These are phyloP conservation scores for Bombus picipes DNA, from an alignment of 1,140 invertebrate genomes.

Conservation along the genomic window DNA sequence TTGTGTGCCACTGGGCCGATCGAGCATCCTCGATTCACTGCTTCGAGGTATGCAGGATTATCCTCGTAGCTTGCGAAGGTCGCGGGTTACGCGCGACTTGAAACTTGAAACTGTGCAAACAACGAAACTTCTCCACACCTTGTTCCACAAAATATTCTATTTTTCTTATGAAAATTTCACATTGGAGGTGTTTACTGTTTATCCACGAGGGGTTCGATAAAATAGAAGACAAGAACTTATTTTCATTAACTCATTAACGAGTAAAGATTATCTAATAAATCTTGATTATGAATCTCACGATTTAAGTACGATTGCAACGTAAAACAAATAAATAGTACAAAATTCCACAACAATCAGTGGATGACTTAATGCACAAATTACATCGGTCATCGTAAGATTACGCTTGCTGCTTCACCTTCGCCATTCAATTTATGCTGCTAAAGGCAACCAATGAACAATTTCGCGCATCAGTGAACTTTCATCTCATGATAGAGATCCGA, in stretches of 20 bases:
- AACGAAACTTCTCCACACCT: no score
- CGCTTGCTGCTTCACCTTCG: not conserved
- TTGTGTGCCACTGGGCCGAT: conserved; percentile 82
- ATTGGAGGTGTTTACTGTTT: no score
- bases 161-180: not conserved
- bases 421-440: not conserved
- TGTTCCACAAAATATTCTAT: not conserved
- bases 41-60: conserved; percentile 25
- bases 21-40: conserved; percentile 73
- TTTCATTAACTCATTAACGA: not conserved
- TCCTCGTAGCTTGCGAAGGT: conserved; percentile 50
- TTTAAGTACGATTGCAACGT: not conserved
- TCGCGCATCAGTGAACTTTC: not conserved
- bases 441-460: not conserved
- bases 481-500: no score
- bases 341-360: not conserved
- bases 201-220: not conserved
- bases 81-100: not conserved
- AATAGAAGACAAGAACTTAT: not conserved
- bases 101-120: not conserved
- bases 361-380: not conserved
- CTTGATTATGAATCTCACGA: not conserved
- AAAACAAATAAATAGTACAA: not conserved
- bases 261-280: not conserved
- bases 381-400: not conserved